Evolutionary conservation across 30 jellyfish, hydroid and myxozoan species (phyloP).

Genomic region (Hydractinia echinata): DNA sequence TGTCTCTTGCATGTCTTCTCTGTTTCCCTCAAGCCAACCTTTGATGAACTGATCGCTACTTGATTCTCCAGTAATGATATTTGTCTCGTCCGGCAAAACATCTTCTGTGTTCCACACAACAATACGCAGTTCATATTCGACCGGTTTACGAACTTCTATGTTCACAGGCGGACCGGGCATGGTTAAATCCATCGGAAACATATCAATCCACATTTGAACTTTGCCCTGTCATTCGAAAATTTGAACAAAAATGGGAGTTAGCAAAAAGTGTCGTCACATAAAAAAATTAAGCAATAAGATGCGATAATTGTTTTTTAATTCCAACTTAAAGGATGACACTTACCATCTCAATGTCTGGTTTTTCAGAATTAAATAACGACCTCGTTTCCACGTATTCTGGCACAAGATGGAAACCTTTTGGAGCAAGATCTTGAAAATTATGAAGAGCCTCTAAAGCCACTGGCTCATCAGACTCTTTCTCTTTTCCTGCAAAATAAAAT

Average conservation of each 20-base stretch:
- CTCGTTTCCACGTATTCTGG: conserved; percentile 98
- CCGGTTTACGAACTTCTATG: conserved; percentile 67
- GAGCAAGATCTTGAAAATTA: conserved; percentile 59
- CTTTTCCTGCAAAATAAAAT: conserved; percentile 50
- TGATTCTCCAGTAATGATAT: conserved; percentile 83
- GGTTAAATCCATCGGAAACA: conserved; percentile 91
- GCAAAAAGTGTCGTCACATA: background rate
- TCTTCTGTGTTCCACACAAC: conserved; percentile 87
- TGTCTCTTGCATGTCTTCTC: conserved; percentile 91
- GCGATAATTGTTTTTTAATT: background rate
- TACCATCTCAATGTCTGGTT: conserved; percentile 87
- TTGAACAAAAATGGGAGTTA: background rate
- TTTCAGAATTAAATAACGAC: conserved; percentile 76
- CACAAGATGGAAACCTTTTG: conserved; percentile 71
- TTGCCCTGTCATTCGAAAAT: conserved; percentile 52
- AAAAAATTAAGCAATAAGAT: background rate
- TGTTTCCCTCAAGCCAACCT: conserved; percentile 97
- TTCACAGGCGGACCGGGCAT: conserved; percentile 87
- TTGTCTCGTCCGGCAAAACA: conserved; percentile 70
- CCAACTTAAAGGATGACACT: background rate
- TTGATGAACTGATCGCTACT: conserved; percentile 90
- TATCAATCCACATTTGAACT: conserved; percentile 83
- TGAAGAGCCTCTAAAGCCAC: conserved; percentile 83
- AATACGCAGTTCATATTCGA: conserved; percentile 83
- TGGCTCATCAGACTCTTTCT: conserved; percentile 89